Evolutionary conservation across 2,113 vertebrate genomes (phyloP).

Genomic region (Axis porcinus): DNA sequence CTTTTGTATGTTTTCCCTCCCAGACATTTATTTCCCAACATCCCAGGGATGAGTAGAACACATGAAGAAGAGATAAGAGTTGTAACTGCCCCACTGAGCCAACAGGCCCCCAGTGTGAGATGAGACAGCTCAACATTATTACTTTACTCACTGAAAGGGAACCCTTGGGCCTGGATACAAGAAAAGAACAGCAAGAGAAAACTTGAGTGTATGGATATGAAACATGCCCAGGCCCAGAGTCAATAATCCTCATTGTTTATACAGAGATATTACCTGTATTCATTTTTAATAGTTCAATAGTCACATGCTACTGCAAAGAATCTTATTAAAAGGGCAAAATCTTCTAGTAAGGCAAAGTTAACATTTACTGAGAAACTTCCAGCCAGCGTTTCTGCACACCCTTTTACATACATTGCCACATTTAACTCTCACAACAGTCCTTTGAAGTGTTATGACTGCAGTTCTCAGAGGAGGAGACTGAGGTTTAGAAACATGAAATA

Average conservation of each 20-base stretch:
- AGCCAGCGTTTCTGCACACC: neutral
- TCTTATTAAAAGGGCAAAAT: neutral
- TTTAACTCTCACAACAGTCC: neutral
- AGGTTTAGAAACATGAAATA: neutral
- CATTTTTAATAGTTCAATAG: neutral
- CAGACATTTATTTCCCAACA: constrained; percentile 12
- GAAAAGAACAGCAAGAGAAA: neutral
- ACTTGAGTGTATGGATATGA: neutral
- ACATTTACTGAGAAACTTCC: neutral
- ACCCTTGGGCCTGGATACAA: neutral
- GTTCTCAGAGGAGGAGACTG: neutral
- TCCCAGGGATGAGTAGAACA: neutral
- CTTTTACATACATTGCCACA: neutral
- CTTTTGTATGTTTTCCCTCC: neutral
- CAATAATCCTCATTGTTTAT: neutral
- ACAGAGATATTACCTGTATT: neutral
- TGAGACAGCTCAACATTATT: neutral
- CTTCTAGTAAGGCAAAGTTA: neutral
- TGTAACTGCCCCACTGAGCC: neutral
- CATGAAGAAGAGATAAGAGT: neutral
- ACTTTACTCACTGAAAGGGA: neutral
- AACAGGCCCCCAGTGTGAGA: neutral
- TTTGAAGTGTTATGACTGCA: neutral
- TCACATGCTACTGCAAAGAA: neutral
- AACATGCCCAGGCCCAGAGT: neutral